phyloP scores from a whole-genome alignment of 2,888 invertebrate species.

The Sycophila texana region DNA sequence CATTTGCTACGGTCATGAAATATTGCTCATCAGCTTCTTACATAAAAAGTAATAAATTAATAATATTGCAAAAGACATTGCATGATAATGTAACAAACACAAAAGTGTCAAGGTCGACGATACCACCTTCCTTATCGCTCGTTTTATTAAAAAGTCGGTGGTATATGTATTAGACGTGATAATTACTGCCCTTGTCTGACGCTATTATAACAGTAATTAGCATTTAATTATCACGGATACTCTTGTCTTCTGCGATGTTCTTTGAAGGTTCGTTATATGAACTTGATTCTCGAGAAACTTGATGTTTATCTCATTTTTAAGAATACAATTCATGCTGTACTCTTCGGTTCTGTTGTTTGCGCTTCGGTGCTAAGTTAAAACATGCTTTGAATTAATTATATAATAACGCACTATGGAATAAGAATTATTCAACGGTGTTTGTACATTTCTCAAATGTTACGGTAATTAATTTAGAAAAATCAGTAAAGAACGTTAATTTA shows the following conservation, averaged over 20 bases:
- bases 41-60: constrained; percentile 44
- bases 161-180: constrained; percentile 48
- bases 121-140: constrained; percentile 51
- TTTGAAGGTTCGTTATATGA: constrained; percentile 47
- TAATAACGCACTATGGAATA: constrained; percentile 8
- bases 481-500: too few relatives aligned
- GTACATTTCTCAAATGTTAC: constrained; percentile 1
- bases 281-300: constrained; percentile 49
- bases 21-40: constrained; percentile 36
- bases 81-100: constrained; percentile 48
- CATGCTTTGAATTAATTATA: constrained; percentile 25
- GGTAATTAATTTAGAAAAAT: constrained; percentile 3
- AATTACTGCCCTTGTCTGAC: constrained; percentile 56
- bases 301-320: constrained; percentile 44
- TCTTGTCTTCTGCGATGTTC: constrained; percentile 35
- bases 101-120: constrained; percentile 56
- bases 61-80: constrained; percentile 44
- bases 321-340: constrained; percentile 34
- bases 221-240: constrained; percentile 56
- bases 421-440: constrained; percentile 4
- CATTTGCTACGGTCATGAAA: not conserved
- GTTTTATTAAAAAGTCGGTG: constrained; percentile 46
- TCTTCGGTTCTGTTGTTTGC: constrained; percentile 9
- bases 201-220: constrained; percentile 55
- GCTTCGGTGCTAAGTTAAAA: constrained; percentile 23